Evolutionary conservation across 2,113 vertebrate genomes (phyloP).

Genomic region (Archilochus colubris): DNA sequence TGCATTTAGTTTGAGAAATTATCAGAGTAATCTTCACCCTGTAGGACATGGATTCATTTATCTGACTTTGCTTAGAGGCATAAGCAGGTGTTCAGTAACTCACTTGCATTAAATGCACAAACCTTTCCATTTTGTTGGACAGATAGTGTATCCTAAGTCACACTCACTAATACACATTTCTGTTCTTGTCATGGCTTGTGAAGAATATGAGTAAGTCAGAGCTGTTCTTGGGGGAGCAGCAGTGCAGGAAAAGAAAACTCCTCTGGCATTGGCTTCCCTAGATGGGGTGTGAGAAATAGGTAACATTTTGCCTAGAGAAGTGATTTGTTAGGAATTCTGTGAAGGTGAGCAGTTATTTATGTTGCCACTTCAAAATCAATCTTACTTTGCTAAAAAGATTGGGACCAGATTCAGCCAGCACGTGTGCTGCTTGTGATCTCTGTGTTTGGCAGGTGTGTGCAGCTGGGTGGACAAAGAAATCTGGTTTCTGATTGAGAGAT

Average conservation of each 20-base stretch:
- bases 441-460: rapidly evolving
- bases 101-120: not conserved
- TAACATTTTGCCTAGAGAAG: not conserved
- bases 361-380: not conserved
- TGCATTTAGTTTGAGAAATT: not conserved
- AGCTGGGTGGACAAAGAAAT: too few species aligned
- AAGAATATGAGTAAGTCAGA: not conserved
- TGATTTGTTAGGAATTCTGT: not conserved
- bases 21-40: not conserved
- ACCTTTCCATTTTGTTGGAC: not conserved
- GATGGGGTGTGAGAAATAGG: not conserved
- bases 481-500: not conserved
- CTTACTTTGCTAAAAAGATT: not conserved
- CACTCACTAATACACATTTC: not conserved
- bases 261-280: not conserved
- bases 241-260: not conserved
- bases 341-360: not conserved
- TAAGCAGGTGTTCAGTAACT: not conserved
- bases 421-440: not conserved
- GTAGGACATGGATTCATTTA: not conserved
- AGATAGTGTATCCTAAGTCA: not conserved
- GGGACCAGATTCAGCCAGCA: not conserved
- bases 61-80: not conserved
- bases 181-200: not conserved
- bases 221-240: not conserved